A percentile compares a stretch with the other conserved stretches of the same genome.
These are phyloP conservation scores for Zapus hudsonius DNA, from an alignment of 2,113 vertebrate genomes.

Conservation along the genomic window DNA sequence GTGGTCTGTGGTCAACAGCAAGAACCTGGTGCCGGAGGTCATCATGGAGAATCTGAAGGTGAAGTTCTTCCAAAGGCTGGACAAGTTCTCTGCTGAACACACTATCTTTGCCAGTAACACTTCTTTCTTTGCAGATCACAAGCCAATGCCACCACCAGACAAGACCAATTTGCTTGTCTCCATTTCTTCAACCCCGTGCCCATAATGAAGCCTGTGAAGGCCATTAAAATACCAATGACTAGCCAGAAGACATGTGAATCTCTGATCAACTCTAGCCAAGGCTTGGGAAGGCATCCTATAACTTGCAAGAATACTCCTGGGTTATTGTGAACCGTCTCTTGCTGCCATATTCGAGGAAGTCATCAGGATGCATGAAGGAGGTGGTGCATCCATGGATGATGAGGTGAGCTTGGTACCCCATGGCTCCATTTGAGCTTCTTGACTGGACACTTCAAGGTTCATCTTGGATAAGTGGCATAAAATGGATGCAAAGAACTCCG, in stretches of 20 bases:
- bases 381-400: too few species aligned
- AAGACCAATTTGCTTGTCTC: slow-evolving; percentile 94
- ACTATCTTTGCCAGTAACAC: slow-evolving; percentile 98
- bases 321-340: too few species aligned
- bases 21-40: too few species aligned
- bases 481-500: slow-evolving; percentile 89
- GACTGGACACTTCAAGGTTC: slow-evolving; percentile 96
- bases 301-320: too few species aligned
- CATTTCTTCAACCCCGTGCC: slow-evolving; percentile 99
- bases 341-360: slow-evolving; percentile 91
- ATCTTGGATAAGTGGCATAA: slow-evolving; percentile 96
- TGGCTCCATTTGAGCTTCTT: slow-evolving; percentile 96
- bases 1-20: too few species aligned
- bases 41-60: too few species aligned
- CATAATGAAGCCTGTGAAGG: slow-evolving; percentile 98
- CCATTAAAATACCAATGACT: slow-evolving; percentile 63
- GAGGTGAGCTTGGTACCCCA: slow-evolving; percentile 94
- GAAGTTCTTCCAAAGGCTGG: too few species aligned
- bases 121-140: slow-evolving; percentile 93
- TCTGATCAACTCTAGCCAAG: too few species aligned
- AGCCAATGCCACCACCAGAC: slow-evolving; percentile 92
- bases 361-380: slow-evolving; percentile 95
- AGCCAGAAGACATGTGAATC: too few species aligned
- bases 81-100: slow-evolving; percentile 65
- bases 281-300: too few species aligned